Evolutionary conservation across 2,888 invertebrate species (phyloP), one percentile per base, ranked within the genome.

Genomic region (Pheosia gnoma): DNA sequence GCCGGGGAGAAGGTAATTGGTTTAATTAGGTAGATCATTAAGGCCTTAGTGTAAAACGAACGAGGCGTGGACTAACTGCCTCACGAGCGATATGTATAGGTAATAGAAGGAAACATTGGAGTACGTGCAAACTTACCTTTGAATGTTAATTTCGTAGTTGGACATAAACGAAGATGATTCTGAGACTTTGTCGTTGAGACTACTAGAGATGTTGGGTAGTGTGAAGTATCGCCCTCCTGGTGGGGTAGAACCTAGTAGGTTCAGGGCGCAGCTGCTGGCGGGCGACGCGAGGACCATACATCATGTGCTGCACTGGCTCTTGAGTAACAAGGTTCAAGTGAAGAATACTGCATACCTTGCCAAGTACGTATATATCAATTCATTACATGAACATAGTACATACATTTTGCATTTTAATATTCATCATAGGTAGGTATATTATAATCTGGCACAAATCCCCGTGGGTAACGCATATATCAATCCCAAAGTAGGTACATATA

Each of bases 281-380:
- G 98, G 97, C 25, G 96, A 97, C 72, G 95, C 97, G 58, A 94
- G 95, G 71, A 95, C 96, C 0, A 94, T 98, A 59, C 96, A 97
- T 83, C 96, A 97, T 10, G 96, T 97, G 60, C 85, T 98, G 59
- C 95, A 96, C 84, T 98, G 98, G 97, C 93, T 98, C 8, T 93
- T 98, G 37, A 94, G 95, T 11, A 96, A 96, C 74, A 94, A 96
- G 63, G 95, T 96, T 3, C 95, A 96, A 71, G 95, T 97, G 41
- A 96, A 96, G 82, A 97, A 97, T 77, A 94, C 98, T 59, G 97
- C 97, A 0, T 98, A 98, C 89, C 94, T 98, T 59, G 97, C 98
- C n/a, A 95, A 94, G 93, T 96, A 84, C 71, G 84, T 81, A 39
- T 37, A 0, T 43, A 0, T 43, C 4, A 39, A 39, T 39, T n/a